Evolutionary conservation across 2,797 vertebrate genomes (phyloP).

Genomic region (Phylloscopus collybita): DNA sequence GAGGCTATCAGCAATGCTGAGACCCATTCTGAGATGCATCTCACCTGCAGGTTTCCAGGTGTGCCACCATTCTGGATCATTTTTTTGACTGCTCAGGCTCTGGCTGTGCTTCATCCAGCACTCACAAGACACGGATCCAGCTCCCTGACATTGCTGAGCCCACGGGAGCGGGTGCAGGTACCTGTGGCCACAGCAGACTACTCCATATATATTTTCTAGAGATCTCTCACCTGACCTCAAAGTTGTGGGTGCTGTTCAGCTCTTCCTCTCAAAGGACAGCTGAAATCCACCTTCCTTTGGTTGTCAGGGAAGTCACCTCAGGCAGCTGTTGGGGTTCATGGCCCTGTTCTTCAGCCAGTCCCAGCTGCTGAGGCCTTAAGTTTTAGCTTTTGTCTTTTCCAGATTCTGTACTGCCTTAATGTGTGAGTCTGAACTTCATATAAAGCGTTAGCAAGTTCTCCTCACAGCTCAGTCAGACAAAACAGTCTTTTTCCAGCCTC

Average conservation of each 20-base stretch:
- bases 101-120: neutral
- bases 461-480: neutral
- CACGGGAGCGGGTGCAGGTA: neutral
- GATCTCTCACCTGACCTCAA: neutral
- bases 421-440: neutral
- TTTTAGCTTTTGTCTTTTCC: neutral
- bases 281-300: neutral
- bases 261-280: neutral
- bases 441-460: neutral
- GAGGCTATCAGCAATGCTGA: neutral
- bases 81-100: neutral
- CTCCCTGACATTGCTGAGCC: neutral
- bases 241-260: neutral
- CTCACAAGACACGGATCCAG: neutral
- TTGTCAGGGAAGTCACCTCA: neutral
- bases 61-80: neutral
- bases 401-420: neutral
- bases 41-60: neutral
- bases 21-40: neutral
- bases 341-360: neutral
- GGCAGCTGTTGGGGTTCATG: neutral
- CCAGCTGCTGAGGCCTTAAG: neutral
- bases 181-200: neutral
- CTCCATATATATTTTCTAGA: neutral
- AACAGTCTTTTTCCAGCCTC: neutral